Evolutionary conservation across 2,797 vertebrate genomes (phyloP).

Genomic region (Cheirogaleus major): DNA sequence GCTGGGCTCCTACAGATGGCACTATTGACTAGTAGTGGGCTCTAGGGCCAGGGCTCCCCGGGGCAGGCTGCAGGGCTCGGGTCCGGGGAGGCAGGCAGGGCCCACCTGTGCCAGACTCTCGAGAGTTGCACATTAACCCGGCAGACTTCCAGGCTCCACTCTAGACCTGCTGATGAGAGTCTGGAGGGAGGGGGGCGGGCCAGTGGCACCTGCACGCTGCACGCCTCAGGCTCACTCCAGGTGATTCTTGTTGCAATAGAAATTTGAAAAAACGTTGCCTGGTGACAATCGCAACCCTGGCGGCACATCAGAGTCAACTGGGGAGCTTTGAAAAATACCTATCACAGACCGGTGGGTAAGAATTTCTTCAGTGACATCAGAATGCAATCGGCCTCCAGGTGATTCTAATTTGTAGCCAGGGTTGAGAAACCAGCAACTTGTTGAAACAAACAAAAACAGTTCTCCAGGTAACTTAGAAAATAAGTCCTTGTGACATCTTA

Average conservation of each 20-base stretch:
- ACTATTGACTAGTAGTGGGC: neutral
- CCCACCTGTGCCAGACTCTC: no score
- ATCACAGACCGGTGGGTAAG: neutral
- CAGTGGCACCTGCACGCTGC: neutral
- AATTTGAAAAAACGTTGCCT: neutral
- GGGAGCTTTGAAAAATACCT: neutral
- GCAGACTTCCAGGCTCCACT: neutral
- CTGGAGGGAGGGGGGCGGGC: no score
- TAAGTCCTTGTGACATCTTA: neutral
- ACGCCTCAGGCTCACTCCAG: rapidly evolving
- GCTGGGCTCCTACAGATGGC: rapidly evolving
- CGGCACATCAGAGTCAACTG: neutral
- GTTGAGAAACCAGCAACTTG: neutral
- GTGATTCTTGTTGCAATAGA: neutral
- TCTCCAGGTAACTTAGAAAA: neutral
- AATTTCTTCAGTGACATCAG: neutral
- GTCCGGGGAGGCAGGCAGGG: no score
- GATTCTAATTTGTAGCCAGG: neutral
- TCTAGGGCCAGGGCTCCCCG: neutral
- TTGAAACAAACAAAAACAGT: neutral
- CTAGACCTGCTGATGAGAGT: neutral
- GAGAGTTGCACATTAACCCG: neutral
- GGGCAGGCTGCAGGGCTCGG: neutral
- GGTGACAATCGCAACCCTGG: neutral
- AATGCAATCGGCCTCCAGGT: neutral